Base-by-base conservation (phyloP, 2,888 invertebrate genomes). In the Caprella mutica region DNA sequence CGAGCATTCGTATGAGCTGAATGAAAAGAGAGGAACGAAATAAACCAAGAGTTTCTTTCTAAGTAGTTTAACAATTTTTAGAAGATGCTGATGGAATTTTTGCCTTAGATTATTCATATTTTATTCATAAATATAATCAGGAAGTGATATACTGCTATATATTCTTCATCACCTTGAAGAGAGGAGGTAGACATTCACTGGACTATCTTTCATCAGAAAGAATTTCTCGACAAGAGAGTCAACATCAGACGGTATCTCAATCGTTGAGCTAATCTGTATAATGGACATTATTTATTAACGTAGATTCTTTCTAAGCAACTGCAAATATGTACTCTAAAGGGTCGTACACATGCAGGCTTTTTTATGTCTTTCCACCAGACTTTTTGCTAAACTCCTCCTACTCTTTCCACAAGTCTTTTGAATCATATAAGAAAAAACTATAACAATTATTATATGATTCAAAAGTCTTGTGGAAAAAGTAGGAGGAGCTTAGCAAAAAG, bases 241-340 rank as follows among this genome's bases (percentile, higher is more conserved):
- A 65, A 89, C 73, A 19, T 91, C 92, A 0, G 92, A 86, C 70
- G 91, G 90, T 71, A 92, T 92, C 73, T 93, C 92, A 50, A 92
- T 85, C 40, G 89, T 86, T 68, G 86, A 81, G 71, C 93, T 92
- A 43, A 94, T 88, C 76, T 88, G 79, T 46, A 50, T n/a, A 62
- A 51, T 43, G 50, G 35, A 62, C 57, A 42, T 24, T 43, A 48
- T 27, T 8, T 27, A 50, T 50, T 12, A 27, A 50, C 17, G 29
- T 50, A 50, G 24, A 50, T 50, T n/a, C n/a, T n/a, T n/a, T n/a
- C n/a, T n/a, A n/a, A n/a, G n/a, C n/a, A n/a, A n/a, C n/a, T n/a
- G n/a, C n/a, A n/a, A n/a, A n/a, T n/a, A n/a, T n/a, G n/a, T n/a
- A n/a, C n/a, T n/a, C n/a, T n/a, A n/a, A n/a, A n/a, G n/a, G n/a